Conservation (phyloP, 2,797 vertebrate species). For the Micrastur ruficollis region DNA sequence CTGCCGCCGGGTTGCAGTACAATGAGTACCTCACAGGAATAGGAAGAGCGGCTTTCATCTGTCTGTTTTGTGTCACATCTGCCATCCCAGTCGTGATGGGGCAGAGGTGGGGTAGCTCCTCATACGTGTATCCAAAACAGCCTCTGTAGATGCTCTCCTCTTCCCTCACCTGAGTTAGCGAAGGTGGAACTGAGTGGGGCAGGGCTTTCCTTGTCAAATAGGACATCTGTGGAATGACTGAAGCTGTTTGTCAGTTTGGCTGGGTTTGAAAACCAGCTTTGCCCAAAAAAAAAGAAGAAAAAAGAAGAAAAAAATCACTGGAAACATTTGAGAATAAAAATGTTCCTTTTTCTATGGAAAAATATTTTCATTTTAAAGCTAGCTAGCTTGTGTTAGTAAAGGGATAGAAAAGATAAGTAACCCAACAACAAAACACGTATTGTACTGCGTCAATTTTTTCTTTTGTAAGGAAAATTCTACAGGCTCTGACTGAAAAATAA, state of each 20-base stretch:
- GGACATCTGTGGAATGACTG: background rate
- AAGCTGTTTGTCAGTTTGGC: background rate
- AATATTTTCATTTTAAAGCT: background rate
- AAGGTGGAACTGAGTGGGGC: background rate
- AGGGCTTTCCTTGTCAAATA: background rate
- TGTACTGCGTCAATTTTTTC: background rate
- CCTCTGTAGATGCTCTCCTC: background rate
- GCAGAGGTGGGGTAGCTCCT: background rate
- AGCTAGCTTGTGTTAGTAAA: background rate
- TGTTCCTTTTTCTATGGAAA: background rate
- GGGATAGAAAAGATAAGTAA: background rate
- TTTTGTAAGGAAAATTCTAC: background rate
- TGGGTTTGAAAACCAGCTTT: background rate
- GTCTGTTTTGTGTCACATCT: background rate
- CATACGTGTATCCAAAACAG: background rate
- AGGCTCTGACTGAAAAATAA: background rate
- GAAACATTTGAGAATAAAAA: background rate
- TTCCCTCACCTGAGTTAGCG: background rate
- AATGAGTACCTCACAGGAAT: background rate
- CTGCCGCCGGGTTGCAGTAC: background rate
- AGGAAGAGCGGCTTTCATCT: background rate
- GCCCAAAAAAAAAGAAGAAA: background rate
- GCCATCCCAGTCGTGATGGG: rapidly evolving
- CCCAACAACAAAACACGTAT: background rate
- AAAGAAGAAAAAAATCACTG: too few relatives aligned